These are phyloP conservation scores for Paedocypris micromegethes DNA, from an alignment of 2,797 vertebrate species.

Conservation along the genomic window DNA sequence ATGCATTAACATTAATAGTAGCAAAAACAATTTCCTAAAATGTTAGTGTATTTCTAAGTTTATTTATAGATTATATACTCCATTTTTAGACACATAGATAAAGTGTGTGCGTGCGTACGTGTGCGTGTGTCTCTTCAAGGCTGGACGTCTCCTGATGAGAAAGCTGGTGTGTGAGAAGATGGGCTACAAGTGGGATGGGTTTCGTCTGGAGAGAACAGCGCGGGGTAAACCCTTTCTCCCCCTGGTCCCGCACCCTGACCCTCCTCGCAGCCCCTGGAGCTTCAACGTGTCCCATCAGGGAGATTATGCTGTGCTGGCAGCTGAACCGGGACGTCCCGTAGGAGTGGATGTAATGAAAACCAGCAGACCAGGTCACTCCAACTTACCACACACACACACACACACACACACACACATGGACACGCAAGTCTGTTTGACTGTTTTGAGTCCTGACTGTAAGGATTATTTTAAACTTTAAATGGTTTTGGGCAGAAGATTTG, in stretches of 20 bases:
- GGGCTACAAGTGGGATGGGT: constrained; percentile 84
- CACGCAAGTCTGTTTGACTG: too few species aligned
- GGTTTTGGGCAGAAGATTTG: too few species aligned
- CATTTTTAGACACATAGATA: not conserved
- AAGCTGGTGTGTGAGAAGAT: constrained; percentile 84
- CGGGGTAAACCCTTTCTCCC: constrained; percentile 89
- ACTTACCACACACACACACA: not conserved
- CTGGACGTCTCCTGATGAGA: constrained; percentile 86
- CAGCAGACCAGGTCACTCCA: constrained; percentile 67
- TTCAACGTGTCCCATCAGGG: constrained; percentile 97
- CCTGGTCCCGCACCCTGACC: not conserved
- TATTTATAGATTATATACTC: not conserved
- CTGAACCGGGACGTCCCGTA: constrained; percentile 79
- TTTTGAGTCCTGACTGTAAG: too few species aligned
- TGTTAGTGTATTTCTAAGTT: not conserved
- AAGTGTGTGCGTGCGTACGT: not conserved
- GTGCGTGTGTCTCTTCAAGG: constrained; percentile 59
- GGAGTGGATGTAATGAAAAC: constrained; percentile 95
- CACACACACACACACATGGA: too few species aligned
- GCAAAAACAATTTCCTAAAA: too few species aligned
- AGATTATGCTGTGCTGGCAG: constrained; percentile 88
- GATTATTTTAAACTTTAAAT: too few species aligned
- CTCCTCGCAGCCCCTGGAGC: constrained; percentile 62
- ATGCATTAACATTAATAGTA: not conserved
- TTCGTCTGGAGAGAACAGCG: constrained; percentile 79